Base-by-base conservation (phyloP, 2,888 invertebrate species). In the Drosophila demipolita region DNA sequence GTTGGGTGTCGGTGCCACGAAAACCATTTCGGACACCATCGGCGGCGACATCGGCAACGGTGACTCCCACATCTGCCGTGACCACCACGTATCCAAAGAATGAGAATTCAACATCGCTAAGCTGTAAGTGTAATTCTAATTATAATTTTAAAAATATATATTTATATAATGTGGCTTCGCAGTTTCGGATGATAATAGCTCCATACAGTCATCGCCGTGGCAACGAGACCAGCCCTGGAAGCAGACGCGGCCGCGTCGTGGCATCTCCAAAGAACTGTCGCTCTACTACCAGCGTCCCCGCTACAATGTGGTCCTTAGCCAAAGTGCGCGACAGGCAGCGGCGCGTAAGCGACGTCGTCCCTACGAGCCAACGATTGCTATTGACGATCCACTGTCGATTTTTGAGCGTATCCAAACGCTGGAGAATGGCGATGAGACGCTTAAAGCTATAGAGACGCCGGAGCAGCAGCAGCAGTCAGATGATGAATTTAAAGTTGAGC, bases 191-290 rank as follows among this genome's bases (percentile, higher is more conserved):
- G 97, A 97, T 94, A 97, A 97, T 94, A 97, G 97, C 91, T 97
- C 97, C 80, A 95, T 97, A 92, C 97, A 97, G 93, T 97, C 97
- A 83, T 97, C 97, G 90, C 97, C 97, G 74, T 97, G 97, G 97
- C 97, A 97, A 94, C 95, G 97, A 87, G 97, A 97, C 93, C 97
- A 97, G 94, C 96, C 96, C 92, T 97, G 97, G 97, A 97, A 97
- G 93, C 97, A 97, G 93, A 94, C 95, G 78, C 94, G 95, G 81
- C 97, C 97, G 68, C 95, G 96, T 87, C 95, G 95, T 80, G 95
- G 96, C 92, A 94, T 96, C 80, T 96, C 96, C 91, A 95, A 95
- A 91, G 96, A 96, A 94, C 94, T 97, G 94, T 95, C 95, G 91
- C 95, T 97, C 92, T 96, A 90, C 75, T 93, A 91, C 78, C 91